These are phyloP conservation scores for Lacanobia oleracea DNA, from an alignment of 2,888 invertebrate species.

Conservation along the genomic window DNA sequence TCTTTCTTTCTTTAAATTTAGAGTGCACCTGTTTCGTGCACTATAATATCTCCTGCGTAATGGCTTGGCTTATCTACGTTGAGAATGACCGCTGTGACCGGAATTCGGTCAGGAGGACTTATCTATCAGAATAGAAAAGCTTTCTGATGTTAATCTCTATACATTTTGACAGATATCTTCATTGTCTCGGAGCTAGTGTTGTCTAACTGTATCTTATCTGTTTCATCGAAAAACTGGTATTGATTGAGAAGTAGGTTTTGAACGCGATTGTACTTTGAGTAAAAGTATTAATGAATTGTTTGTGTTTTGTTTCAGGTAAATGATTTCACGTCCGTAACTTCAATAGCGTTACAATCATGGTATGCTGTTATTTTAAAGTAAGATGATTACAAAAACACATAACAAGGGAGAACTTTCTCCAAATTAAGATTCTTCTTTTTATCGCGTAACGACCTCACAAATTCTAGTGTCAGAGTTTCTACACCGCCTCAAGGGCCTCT, in stretches of 20 bases:
- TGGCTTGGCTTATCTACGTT: no score
- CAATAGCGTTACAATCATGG: no score
- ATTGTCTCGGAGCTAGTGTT: conserved; percentile 30
- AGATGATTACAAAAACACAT: not conserved
- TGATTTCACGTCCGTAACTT: not conserved
- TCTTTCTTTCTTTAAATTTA: no score
- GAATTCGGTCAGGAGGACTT: conserved; percentile 1
- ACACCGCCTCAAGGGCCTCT: no score
- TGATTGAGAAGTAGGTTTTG: not conserved
- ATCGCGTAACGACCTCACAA: no score
- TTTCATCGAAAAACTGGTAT: conserved; percentile 26
- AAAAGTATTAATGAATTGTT: conserved; percentile 13
- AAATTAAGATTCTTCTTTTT: no score
- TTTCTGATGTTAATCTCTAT: conserved; percentile 33
- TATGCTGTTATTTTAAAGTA: no score
- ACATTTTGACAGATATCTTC: conserved; percentile 39
- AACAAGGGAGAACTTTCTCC: no score
- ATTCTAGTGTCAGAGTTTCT: no score
- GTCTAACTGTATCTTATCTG: conserved; percentile 36
- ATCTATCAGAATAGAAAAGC: conserved; percentile 30
- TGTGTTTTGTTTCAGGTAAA: conserved; percentile 44
- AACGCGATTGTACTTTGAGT: not conserved
- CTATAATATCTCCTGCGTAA: no score
- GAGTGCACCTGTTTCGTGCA: no score
- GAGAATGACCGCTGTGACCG: not conserved